Percentiles rank a stretch among this genome's conserved stretches.
Conservation (phyloP, 2,797 vertebrate genomes). For the Coccyzus lansbergi region DNA sequence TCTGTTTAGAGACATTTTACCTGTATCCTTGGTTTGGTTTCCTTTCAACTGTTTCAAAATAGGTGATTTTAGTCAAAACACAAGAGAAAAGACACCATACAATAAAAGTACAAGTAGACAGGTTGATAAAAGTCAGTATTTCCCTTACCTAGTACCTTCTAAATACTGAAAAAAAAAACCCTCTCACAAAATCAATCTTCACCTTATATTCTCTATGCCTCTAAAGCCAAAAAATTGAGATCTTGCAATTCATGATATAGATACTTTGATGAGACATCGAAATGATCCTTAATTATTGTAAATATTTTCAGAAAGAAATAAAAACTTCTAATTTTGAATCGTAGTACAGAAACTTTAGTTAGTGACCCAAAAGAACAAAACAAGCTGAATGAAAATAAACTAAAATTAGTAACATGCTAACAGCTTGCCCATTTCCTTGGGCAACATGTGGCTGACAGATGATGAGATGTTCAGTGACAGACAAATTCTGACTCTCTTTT, state of each 20-base stretch:
- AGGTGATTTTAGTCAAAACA: not conserved
- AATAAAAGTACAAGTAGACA: not conserved
- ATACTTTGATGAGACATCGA: not conserved
- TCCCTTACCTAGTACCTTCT: not conserved
- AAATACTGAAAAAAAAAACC: not conserved
- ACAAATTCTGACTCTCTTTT: conserved; percentile 27
- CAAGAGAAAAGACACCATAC: not conserved
- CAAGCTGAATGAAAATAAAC: conserved; percentile 54
- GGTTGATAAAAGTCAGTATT: not conserved
- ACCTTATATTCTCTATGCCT: not conserved
- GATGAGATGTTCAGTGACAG: conserved; percentile 39
- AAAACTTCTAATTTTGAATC: conserved; percentile 18
- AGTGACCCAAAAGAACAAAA: conserved; percentile 56
- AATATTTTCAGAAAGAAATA: not conserved
- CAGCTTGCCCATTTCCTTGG: conserved; percentile 42
- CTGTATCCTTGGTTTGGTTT: not conserved
- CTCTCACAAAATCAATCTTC: not conserved
- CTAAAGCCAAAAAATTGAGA: not conserved
- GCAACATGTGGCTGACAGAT: conserved; percentile 26
- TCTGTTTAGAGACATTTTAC: not conserved
- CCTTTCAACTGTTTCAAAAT: not conserved
- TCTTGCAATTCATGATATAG: not conserved
- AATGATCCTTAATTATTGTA: not conserved
- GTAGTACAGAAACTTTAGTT: conserved; percentile 39
- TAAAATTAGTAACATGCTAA: conserved; percentile 62